Conservation (phyloP, 2,113 vertebrate species). For the Cebus imitator region DNA sequence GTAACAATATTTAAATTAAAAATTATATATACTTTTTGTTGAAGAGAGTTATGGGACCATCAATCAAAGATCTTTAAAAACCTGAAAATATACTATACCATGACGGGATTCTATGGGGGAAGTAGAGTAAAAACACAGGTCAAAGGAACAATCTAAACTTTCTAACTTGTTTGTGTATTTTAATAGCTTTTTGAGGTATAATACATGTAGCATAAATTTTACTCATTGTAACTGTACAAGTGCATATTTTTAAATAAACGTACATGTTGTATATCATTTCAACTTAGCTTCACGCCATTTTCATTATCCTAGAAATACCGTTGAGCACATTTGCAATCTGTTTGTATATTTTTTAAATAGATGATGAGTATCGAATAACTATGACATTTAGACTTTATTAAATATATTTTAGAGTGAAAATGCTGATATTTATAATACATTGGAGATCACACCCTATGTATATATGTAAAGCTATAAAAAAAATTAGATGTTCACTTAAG, state of each 20-base stretch:
- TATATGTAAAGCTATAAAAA: background rate
- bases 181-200: background rate
- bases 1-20: conserved; percentile 37
- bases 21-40: conserved; percentile 15
- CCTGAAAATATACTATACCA: background rate
- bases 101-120: background rate
- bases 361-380: background rate
- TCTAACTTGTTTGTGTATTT: background rate
- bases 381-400: conserved; percentile 2
- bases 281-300: background rate
- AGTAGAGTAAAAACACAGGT: background rate
- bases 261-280: background rate
- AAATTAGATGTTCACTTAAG: background rate
- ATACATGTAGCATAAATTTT: background rate
- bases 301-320: background rate
- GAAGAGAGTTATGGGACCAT: background rate
- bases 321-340: background rate
- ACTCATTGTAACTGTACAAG: background rate
- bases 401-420: background rate
- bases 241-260: background rate
- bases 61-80: background rate
- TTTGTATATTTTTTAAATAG: conserved; percentile 7
- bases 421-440: background rate
- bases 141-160: background rate
- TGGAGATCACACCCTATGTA: background rate